A percentile compares a stretch with the other conserved stretches of the same genome.
phyloP scores from a whole-genome alignment of 2,113 vertebrate genomes.

The Eudyptes chrysolophus region DNA sequence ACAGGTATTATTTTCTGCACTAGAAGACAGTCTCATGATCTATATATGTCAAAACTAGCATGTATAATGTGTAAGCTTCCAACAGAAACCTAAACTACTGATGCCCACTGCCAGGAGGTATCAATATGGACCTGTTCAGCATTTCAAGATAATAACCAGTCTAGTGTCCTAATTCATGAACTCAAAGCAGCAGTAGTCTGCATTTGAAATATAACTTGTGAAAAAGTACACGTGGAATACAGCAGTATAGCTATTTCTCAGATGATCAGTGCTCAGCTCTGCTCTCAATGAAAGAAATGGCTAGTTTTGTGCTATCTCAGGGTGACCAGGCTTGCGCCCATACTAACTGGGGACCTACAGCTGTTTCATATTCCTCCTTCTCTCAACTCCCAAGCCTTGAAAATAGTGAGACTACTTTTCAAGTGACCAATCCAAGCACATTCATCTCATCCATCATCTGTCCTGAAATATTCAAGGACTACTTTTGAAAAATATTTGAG shows the following conservation, averaged over 20 bases:
- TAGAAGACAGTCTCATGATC: not conserved
- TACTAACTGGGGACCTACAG: not conserved
- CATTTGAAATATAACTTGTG: not conserved
- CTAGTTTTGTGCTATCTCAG: not conserved
- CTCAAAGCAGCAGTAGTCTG: not conserved
- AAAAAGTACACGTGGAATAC: not conserved
- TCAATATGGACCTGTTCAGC: not conserved
- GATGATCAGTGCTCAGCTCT: not conserved
- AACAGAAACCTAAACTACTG: not conserved
- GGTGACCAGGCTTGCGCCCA: not conserved
- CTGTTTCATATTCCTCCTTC: not conserved
- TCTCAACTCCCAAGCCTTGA: not conserved
- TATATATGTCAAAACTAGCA: not conserved
- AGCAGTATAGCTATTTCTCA: not conserved
- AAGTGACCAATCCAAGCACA: not conserved
- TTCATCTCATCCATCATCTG: not conserved
- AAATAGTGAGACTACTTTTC: not conserved
- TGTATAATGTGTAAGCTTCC: accelerated
- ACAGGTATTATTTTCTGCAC: not conserved
- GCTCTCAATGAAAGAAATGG: not conserved
- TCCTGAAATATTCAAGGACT: not conserved
- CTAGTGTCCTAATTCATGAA: not conserved
- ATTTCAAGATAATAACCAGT: not conserved
- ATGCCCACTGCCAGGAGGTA: not conserved
- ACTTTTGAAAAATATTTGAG: not conserved